These are phyloP conservation scores for Myotis vivesi DNA, from an alignment of 2,797 vertebrate genomes.

Conservation along the genomic window DNA sequence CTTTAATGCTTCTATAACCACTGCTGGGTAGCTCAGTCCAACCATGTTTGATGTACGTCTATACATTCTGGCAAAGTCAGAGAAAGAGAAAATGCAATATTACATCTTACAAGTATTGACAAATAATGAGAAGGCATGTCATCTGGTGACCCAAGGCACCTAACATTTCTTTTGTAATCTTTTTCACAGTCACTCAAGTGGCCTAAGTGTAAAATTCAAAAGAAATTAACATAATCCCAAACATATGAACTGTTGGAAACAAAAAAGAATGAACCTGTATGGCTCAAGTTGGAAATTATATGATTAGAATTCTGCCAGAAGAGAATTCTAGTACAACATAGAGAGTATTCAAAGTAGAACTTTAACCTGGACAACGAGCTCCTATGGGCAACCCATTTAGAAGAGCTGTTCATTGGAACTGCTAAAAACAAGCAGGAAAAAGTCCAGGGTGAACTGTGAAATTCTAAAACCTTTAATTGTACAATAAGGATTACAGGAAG, in stretches of 20 bases:
- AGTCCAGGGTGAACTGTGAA: background rate
- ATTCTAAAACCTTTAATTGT: background rate
- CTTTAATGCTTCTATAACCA: slow-evolving; percentile 94
- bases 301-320: slow-evolving; percentile 8
- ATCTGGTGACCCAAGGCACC: background rate
- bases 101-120: background rate
- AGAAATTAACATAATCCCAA: slow-evolving; percentile 16
- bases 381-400: background rate
- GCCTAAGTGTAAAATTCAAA: background rate
- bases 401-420: background rate
- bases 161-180: background rate
- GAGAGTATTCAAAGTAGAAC: background rate
- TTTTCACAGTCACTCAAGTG: background rate
- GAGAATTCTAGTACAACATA: background rate
- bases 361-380: background rate
- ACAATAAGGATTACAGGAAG: background rate
- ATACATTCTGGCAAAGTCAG: slow-evolving; percentile 92
- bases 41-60: slow-evolving; percentile 94
- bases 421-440: background rate
- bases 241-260: background rate
- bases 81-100: slow-evolving; percentile 71
- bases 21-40: slow-evolving; percentile 92
- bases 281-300: background rate
- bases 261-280: background rate
- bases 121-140: background rate